Percentiles rank a stretch among this genome's conserved stretches.
Conservation (phyloP, 2,888 invertebrate genomes). For the Drosophila mimica region DNA sequence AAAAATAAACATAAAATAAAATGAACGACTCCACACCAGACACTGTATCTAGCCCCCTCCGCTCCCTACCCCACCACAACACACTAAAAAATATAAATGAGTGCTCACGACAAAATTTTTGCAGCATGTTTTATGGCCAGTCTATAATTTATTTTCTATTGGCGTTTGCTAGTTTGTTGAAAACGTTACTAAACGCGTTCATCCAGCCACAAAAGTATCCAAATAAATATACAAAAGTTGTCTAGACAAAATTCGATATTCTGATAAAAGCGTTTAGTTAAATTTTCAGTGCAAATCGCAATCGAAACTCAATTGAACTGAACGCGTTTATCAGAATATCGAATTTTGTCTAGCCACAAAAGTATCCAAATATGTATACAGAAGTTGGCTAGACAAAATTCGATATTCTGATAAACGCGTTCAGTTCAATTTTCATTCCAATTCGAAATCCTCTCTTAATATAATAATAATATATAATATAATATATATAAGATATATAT, state of each 20-base stretch:
- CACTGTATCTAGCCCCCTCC: slow-evolving; percentile 20
- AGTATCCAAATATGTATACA: neutral
- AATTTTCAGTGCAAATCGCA: no score
- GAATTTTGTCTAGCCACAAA: neutral
- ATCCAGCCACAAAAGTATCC: neutral
- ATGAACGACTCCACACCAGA: slow-evolving; percentile 33
- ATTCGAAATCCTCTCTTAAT: slow-evolving; percentile 18
- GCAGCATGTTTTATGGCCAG: slow-evolving; percentile 50
- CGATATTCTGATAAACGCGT: neutral
- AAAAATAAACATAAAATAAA: slow-evolving; percentile 48
- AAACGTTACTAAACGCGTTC: no score
- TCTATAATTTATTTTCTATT: slow-evolving; percentile 66
- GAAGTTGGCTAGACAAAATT: neutral
- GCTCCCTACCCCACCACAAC: accelerated
- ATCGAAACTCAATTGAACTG: no score
- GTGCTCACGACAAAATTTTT: slow-evolving; percentile 73
- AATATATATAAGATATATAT: neutral
- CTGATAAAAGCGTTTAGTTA: no score
- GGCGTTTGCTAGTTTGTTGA: slow-evolving; percentile 50
- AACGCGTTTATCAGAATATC: neutral
- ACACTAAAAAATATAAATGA: slow-evolving; percentile 65
- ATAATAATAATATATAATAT: neutral
- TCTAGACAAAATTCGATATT: neutral
- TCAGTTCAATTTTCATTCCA: slow-evolving; percentile 17
- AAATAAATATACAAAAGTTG: neutral